Evolutionary conservation across 2,797 vertebrate genomes (phyloP).

Genomic region (Myotis vivesi): DNA sequence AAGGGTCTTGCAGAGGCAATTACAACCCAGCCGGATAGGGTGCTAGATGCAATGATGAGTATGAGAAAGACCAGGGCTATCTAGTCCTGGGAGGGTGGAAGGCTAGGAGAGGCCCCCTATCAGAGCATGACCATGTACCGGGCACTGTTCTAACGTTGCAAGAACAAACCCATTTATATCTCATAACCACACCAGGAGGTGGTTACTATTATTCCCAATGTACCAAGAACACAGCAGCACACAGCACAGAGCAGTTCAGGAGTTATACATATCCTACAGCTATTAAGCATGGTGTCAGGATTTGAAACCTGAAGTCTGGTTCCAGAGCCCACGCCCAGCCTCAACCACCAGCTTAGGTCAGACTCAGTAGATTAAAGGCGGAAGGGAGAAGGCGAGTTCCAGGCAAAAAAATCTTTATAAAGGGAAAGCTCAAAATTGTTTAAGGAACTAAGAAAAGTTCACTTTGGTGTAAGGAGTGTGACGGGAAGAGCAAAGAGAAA

Average conservation of each 20-base stretch:
- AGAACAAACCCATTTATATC: neutral
- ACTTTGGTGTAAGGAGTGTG: neutral
- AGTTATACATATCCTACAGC: neutral
- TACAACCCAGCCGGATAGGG: accelerated
- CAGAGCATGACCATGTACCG: neutral
- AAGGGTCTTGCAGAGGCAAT: neutral
- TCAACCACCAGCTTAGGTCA: neutral
- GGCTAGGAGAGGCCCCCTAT: too few species aligned
- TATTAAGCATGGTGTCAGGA: neutral
- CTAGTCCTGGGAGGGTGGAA: neutral
- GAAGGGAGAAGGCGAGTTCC: neutral
- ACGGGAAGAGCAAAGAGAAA: neutral
- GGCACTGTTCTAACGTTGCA: neutral
- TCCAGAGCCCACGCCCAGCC: neutral
- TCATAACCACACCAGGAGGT: neutral
- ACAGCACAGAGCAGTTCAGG: neutral
- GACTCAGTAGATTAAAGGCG: neutral
- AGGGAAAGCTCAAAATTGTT: neutral
- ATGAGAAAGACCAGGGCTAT: neutral
- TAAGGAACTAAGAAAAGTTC: constrained; percentile 4
- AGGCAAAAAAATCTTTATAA: neutral
- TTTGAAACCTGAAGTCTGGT: neutral
- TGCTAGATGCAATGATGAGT: neutral
- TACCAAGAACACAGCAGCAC: neutral
- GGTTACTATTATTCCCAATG: neutral